Percentiles rank a stretch among this genome's conserved stretches.
Evolutionary conservation across 2,797 vertebrate genomes (phyloP).

Genomic region (Trachops cirrhosus): DNA sequence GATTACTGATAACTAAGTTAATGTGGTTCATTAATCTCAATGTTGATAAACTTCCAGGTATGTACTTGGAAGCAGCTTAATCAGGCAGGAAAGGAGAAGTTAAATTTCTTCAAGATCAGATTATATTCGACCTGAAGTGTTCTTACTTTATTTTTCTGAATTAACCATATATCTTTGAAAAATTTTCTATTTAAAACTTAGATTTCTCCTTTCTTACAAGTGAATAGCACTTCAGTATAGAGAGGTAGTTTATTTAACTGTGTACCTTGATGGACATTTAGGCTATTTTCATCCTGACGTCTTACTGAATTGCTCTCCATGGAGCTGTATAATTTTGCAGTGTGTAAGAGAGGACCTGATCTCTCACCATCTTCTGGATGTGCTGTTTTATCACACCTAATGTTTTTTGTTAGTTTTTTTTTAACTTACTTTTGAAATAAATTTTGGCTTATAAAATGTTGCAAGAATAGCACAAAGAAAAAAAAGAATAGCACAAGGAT

Average conservation of each 20-base stretch:
- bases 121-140: not conserved
- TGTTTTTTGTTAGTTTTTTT: not conserved
- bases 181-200: not conserved
- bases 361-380: not conserved
- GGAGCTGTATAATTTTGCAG: not conserved
- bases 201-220: not conserved
- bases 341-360: not conserved
- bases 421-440: not conserved
- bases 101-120: not conserved
- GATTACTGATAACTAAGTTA: not conserved
- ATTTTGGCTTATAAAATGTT: not conserved
- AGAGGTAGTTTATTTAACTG: not conserved
- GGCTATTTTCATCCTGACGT: not conserved
- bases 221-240: not conserved
- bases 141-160: not conserved
- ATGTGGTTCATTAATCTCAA: not conserved
- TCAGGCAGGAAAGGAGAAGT: not conserved
- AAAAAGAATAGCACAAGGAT: no score
- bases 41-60: not conserved
- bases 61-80: not conserved
- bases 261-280: not conserved
- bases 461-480: not conserved
- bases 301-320: accelerated
- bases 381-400: not conserved
- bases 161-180: not conserved